Evolutionary conservation across 2,888 invertebrate genomes (phyloP).

Genomic region (Eilema caniola): DNA sequence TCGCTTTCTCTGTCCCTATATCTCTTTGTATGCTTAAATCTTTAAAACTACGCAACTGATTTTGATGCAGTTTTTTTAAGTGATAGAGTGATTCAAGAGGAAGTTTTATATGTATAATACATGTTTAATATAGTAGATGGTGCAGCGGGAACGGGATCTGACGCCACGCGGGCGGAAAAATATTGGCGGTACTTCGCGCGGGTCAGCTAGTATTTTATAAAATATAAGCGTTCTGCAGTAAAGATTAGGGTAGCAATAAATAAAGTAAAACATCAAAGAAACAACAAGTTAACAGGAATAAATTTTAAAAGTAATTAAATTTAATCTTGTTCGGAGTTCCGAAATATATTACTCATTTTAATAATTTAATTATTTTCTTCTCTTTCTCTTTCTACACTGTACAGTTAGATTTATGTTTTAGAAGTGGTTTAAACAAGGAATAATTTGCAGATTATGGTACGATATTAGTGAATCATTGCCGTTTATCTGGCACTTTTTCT

Average conservation of each 20-base stretch:
- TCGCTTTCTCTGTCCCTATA: too few relatives aligned
- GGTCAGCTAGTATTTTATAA: constrained; percentile 18
- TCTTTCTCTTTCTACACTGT: background rate
- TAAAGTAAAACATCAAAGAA: constrained; percentile 9
- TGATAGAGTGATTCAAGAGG: too few relatives aligned
- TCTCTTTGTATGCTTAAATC: too few relatives aligned
- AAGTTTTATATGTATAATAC: too few relatives aligned
- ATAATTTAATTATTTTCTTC: constrained; percentile 17
- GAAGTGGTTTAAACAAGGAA: background rate
- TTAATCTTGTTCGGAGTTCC: constrained; percentile 9
- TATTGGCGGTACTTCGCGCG: too few relatives aligned
- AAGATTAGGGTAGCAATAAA: constrained; percentile 13
- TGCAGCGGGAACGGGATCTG: too few relatives aligned
- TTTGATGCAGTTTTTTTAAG: too few relatives aligned
- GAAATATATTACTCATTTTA: constrained; percentile 22
- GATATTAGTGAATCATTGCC: background rate
- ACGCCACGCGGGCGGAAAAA: too few relatives aligned
- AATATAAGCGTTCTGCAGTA: background rate
- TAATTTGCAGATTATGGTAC: background rate
- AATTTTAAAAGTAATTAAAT: constrained; percentile 23
- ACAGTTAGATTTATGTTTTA: background rate
- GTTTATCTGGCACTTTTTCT: too few relatives aligned
- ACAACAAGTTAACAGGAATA: constrained; percentile 20
- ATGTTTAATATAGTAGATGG: too few relatives aligned
- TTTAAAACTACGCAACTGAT: too few relatives aligned